These are phyloP conservation scores for Phytoseiulus persimilis DNA, from an alignment of 2,888 invertebrate genomes.

Conservation along the genomic window DNA sequence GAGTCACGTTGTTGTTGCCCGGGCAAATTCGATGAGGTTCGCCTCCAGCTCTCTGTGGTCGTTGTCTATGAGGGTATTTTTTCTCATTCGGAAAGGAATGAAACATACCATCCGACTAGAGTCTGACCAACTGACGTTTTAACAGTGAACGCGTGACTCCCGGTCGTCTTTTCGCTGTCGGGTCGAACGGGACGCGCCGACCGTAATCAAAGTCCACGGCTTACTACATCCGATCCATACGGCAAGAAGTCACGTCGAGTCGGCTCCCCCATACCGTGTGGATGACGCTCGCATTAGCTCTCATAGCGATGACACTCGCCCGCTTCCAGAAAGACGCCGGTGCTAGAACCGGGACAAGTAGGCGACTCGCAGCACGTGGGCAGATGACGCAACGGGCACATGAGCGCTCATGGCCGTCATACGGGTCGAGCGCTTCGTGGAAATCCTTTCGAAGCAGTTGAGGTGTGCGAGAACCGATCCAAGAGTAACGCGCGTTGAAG, in stretches of 20 bases:
- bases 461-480: neutral
- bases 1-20: too few relatives aligned
- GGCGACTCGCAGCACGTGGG: neutral
- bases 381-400: neutral
- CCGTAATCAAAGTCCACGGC: neutral
- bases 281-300: neutral
- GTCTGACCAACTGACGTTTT: too few relatives aligned
- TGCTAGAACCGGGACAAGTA: neutral
- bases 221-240: neutral
- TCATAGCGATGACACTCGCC: neutral
- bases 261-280: neutral
- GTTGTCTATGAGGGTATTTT: too few relatives aligned
- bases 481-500: too few relatives aligned
- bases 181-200: neutral
- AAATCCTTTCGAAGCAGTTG: too few relatives aligned
- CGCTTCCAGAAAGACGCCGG: neutral
- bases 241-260: neutral
- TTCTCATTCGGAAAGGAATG: too few relatives aligned
- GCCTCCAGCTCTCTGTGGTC: too few relatives aligned
- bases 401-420: neutral
- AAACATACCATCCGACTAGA: too few relatives aligned
- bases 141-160: neutral
- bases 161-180: too few relatives aligned
- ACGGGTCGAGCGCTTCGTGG: neutral
- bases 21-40: too few relatives aligned